Conservation (phyloP, 2,113 vertebrate genomes). For the Halichoerus grypus region DNA sequence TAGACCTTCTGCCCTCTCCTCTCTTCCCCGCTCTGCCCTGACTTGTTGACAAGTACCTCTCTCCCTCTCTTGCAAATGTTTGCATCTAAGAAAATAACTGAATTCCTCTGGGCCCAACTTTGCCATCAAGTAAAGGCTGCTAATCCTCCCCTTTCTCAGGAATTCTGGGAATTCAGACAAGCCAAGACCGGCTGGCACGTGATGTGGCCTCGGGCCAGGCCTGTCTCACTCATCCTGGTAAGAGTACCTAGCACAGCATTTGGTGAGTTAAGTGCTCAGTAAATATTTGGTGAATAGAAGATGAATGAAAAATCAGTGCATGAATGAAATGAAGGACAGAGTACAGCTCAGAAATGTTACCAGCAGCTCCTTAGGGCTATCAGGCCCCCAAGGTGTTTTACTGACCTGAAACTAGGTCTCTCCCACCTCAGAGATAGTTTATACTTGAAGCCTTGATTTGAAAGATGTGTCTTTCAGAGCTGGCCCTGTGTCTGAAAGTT, state of each 20-base stretch:
- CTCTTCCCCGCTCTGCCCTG: background rate
- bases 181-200: background rate
- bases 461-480: background rate
- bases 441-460: background rate
- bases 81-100: background rate
- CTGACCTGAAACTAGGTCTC: background rate
- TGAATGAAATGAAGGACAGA: background rate
- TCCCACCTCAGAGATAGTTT: background rate
- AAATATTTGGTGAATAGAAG: background rate
- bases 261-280: background rate
- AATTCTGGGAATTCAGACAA: background rate
- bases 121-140: background rate
- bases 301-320: background rate
- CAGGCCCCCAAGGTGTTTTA: background rate
- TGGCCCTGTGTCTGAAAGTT: background rate
- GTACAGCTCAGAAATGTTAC: background rate
- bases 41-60: background rate
- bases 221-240: background rate
- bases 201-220: background rate
- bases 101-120: background rate
- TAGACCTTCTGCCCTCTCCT: background rate
- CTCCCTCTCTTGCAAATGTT: background rate
- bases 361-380: background rate
- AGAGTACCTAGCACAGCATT: no score
- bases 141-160: background rate